Conservation (phyloP, 2,113 vertebrate genomes). For the Rhinolophus ferrumequinum region DNA sequence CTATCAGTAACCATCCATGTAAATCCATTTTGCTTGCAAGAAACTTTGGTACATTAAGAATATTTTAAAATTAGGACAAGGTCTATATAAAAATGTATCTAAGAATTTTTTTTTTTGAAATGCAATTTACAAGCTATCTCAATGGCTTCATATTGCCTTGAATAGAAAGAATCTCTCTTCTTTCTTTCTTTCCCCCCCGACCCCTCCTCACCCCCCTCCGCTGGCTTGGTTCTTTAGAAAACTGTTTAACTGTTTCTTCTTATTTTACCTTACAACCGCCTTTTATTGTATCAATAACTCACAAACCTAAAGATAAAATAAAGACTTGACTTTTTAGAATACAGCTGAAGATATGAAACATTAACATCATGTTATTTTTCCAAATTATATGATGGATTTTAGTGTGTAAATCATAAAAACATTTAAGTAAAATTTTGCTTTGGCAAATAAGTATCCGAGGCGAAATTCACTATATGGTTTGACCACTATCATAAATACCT, state of each 20-base stretch:
- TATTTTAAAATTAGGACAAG: conserved; percentile 38
- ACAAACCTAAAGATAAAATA: conserved; percentile 7
- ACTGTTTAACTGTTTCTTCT: neutral
- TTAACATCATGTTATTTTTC: conserved; percentile 9
- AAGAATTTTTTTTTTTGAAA: neutral
- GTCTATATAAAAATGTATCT: neutral
- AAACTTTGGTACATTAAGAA: neutral
- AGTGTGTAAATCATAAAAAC: neutral
- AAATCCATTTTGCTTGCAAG: conserved; percentile 45
- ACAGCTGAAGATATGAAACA: neutral
- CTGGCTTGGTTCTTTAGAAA: neutral
- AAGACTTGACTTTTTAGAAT: conserved; percentile 14
- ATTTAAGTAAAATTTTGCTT: conserved; percentile 47
- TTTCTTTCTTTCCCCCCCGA: neutral
- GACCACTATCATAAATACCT: neutral
- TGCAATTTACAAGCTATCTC: neutral
- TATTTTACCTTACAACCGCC: neutral
- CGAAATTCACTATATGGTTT: neutral
- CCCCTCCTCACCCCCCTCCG: no score
- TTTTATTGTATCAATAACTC: neutral
- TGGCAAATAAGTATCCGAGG: neutral
- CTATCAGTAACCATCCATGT: neutral
- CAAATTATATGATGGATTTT: neutral
- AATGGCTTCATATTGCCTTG: neutral
- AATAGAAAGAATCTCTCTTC: neutral